Conservation (phyloP, 2,797 vertebrate species). For the Ceryle rudis region DNA sequence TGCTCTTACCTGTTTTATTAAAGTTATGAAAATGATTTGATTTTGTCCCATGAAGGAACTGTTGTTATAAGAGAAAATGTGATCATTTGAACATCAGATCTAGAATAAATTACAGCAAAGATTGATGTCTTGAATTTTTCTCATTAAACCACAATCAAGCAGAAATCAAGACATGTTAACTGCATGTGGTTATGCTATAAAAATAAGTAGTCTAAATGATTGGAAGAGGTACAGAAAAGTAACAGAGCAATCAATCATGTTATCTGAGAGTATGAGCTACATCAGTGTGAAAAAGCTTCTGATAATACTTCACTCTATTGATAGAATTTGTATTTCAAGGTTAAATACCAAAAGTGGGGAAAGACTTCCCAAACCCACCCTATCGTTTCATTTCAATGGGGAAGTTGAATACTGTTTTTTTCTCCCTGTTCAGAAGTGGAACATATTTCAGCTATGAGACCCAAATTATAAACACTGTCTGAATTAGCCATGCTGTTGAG, state of each 20-base stretch:
- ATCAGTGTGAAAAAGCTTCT: neutral
- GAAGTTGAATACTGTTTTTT: neutral
- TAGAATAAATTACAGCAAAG: conserved; percentile 27
- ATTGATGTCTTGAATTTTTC: conserved; percentile 43
- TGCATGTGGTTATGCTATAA: conserved; percentile 8
- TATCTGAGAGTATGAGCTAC: conserved; percentile 26
- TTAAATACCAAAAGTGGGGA: neutral
- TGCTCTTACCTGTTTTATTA: neutral
- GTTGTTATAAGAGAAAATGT: neutral
- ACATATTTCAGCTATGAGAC: neutral
- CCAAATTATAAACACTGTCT: neutral
- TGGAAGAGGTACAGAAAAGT: conserved; percentile 28
- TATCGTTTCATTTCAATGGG: neutral
- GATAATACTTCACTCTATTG: neutral
- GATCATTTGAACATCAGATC: neutral
- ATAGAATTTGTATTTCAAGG: neutral
- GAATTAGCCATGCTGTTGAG: neutral
- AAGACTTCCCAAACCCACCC: neutral
- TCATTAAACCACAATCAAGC: conserved; percentile 20
- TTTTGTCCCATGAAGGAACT: neutral
- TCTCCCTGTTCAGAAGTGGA: neutral
- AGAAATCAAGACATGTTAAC: conserved; percentile 41
- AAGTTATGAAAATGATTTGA: neutral
- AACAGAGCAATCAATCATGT: conserved; percentile 40
- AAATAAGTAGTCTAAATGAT: conserved; percentile 29